phyloP scores from a whole-genome alignment of 2,797 vertebrate species.

The Tokudaia muenninki region DNA sequence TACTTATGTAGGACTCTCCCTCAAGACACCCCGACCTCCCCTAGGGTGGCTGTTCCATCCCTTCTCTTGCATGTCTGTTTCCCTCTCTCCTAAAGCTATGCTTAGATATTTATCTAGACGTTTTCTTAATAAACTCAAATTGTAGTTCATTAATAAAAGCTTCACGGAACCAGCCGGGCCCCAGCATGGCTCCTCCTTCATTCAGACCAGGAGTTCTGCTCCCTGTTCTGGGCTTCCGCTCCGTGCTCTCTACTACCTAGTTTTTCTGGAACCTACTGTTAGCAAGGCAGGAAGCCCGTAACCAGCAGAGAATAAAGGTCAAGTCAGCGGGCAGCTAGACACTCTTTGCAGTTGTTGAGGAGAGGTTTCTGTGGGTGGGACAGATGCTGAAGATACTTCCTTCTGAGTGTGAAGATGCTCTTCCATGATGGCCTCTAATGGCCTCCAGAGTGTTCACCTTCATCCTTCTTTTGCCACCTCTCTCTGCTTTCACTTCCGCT shows the following conservation, averaged over 20 bases:
- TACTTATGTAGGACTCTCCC: background rate
- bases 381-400: rapidly evolving
- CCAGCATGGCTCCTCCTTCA: background rate
- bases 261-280: background rate
- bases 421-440: background rate
- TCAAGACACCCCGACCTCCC: background rate
- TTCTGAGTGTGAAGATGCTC: rapidly evolving
- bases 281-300: background rate
- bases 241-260: rapidly evolving
- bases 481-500: background rate
- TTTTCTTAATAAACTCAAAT: background rate
- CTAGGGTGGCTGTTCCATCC: too few relatives aligned
- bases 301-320: background rate
- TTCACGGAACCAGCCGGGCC: background rate
- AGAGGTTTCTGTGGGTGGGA: background rate
- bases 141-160: background rate
- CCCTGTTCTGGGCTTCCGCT: background rate
- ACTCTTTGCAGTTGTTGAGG: background rate
- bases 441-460: background rate
- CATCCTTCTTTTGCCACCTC: background rate
- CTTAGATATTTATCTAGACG: background rate
- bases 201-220: background rate
- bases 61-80: background rate
- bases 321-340: background rate
- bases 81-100: background rate